Evolutionary conservation across 2,113 vertebrate genomes (phyloP), one percentile per base, ranked within the genome.

Genomic region (Paraplagusia blochii): DNA sequence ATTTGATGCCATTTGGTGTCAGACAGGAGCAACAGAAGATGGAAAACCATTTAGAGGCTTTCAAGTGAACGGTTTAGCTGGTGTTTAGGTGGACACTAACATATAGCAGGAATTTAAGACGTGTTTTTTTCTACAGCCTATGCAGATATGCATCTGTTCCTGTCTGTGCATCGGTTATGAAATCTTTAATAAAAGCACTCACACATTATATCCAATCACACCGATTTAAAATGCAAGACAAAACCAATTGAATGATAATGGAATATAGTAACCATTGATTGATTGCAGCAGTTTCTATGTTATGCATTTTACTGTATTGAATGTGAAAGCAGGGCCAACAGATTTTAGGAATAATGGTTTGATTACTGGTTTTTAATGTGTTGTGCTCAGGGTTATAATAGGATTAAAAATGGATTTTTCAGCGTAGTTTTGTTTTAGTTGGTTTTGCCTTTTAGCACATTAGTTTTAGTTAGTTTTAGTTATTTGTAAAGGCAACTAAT

Each of bases 301-400:
- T 17, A 10, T 38, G 5, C 8, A 12, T 22, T 29, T 42, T 52
- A 39, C 29, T 29, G 19, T 14, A 48, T 12, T 22, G 11, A 9
- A 33, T 14, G 22, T 49, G 8, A n/a, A 33, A 47, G 11, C 60
- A 17, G 14, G 55, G 36, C 54, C 11, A 34, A 39, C 17, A 47
- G 56, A 56, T 45, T n/a, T 39, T 40, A 40, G 6, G 34, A 15
- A 56, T 45, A 58, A 76, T 77, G 46, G 14, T 15, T 40, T 39
- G 55, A 15, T 66, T 69, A 53, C 19, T 49, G 36, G 11, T 56
- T 69, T 64, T 51, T 33, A 34, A 42, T 77, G 53, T 52, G 54
- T 49, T 67, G 12, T 63, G 48, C 45, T 56, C 64, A 29, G 52
- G n/a, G n/a, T n/a, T n/a, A n/a, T n/a, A n/a, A n/a, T n/a, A n/a